A percentile compares a stretch with the other conserved stretches of the same genome.
phyloP scores from a whole-genome alignment of 1,140 invertebrate genomes.

The Cherax destructor region DNA sequence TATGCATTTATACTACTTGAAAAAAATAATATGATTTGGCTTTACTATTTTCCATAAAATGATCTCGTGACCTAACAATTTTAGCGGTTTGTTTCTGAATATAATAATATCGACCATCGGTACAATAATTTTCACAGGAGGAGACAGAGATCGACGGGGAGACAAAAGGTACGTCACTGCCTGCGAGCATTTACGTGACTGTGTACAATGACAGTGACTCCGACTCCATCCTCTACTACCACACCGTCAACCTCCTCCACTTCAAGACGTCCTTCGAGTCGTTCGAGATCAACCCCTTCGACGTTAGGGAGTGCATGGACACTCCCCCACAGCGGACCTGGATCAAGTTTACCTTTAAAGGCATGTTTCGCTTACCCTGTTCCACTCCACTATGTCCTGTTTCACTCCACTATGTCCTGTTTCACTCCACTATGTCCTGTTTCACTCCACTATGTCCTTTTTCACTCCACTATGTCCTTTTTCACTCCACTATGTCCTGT shows the following conservation, averaged over 20 bases:
- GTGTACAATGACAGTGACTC: constrained; percentile 34
- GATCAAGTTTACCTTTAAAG: constrained; percentile 42
- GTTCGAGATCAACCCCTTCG: constrained; percentile 46
- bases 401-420: too few relatives aligned
- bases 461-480: too few relatives aligned
- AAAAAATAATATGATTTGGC: too few relatives aligned
- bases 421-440: too few relatives aligned
- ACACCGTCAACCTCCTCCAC: constrained; percentile 45
- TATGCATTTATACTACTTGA: too few relatives aligned
- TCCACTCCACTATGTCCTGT: too few relatives aligned
- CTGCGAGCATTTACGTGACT: constrained; percentile 20
- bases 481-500: too few relatives aligned
- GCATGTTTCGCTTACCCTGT: neutral
- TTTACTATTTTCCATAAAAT: too few relatives aligned
- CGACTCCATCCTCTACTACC: neutral
- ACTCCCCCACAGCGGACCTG: constrained; percentile 28
- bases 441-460: too few relatives aligned
- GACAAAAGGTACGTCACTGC: neutral
- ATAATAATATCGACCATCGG: neutral
- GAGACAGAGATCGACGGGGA: neutral
- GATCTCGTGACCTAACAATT: neutral
- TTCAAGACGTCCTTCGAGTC: constrained; percentile 36
- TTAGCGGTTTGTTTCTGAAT: neutral
- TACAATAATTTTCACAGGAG: neutral
- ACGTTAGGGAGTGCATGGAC: constrained; percentile 54